Evolutionary conservation across 2,888 invertebrate genomes (phyloP), one percentile per base, ranked within the genome.

Genomic region (Tillus elongatus): DNA sequence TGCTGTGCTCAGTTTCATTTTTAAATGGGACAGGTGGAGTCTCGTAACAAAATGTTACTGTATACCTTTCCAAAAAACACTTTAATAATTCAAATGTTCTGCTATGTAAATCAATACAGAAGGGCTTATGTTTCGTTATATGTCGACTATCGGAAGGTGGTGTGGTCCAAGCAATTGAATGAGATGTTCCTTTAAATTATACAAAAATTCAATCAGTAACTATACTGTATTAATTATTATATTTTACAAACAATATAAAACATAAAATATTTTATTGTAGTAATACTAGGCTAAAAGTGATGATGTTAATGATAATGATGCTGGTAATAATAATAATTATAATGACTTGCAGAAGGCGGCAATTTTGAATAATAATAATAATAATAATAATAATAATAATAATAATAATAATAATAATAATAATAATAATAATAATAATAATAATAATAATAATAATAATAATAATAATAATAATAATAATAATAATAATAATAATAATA

Each of bases 31-130:
- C 51, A 3, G 69, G 71, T 2, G 68, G 63, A 8, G 51, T 46
- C 34, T 57, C 57, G 40, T 66, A 64, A 4, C 36, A 36, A 55
- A 74, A 74, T 13, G 66, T 63, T 33, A 61, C 56, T 36, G 74
- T 71, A 53, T 75, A 77, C 44, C 70, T 70, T 49, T 75, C 72
- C 27, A 78, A 59, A 53, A 77, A 76, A 12, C 59, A 57, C 36
- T 69, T 64, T 24, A 78, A 58, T 12, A 71, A 53, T 14, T 67
- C 63, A 50, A 78, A 75, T 0, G 77, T 77, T 35, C 67, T 68
- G 52, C 75, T 73, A 50, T 75, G 72, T 15, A 77, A 61, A 53
- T 77, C 77, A 39, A 77, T 65, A 60, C 77, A 77, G 53, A 75
- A 76, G 2, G 76, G 74, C 35, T 70, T 67, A 47, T 74, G 72